Percentiles rank a stretch among this genome's conserved stretches.
Conservation (phyloP, 2,888 invertebrate species). For the Brachyopa scutellaris region DNA sequence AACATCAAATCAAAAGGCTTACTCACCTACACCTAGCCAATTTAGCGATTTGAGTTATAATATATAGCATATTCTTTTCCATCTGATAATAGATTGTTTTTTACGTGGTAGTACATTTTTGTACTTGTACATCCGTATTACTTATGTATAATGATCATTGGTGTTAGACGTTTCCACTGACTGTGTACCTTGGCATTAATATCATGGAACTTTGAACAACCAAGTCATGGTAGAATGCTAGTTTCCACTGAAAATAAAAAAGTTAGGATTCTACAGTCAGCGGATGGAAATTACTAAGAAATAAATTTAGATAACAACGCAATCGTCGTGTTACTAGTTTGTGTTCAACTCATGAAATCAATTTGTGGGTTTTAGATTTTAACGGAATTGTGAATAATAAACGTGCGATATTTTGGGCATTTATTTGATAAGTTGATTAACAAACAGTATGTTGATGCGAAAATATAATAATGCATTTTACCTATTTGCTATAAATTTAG, state of each 20-base stretch:
- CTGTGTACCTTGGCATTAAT: constrained; percentile 51
- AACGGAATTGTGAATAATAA: background rate
- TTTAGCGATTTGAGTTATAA: background rate
- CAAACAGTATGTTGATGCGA: too few relatives aligned
- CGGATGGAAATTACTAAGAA: background rate
- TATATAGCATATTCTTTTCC: too few relatives aligned
- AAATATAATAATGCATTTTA: too few relatives aligned
- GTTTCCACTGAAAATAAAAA: constrained; percentile 1
- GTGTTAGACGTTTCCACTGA: background rate
- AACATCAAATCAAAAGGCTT: constrained; percentile 2
- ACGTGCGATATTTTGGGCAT: background rate
- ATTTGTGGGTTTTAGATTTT: background rate
- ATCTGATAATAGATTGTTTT: background rate
- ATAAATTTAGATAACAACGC: background rate
- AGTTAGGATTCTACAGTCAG: background rate
- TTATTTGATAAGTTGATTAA: background rate
- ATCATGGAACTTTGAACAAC: constrained; percentile 48
- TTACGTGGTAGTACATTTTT: too few relatives aligned
- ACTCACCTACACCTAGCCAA: constrained; percentile 15
- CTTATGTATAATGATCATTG: too few relatives aligned
- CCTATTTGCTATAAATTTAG: too few relatives aligned
- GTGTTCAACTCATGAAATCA: background rate
- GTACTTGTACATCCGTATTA: too few relatives aligned
- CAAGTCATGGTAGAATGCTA: constrained; percentile 41
- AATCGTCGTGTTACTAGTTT: background rate